Percentiles rank a stretch among this genome's conserved stretches.
Evolutionary conservation across 2,113 vertebrate species (phyloP).

Genomic region (Ictalurus furcatus): DNA sequence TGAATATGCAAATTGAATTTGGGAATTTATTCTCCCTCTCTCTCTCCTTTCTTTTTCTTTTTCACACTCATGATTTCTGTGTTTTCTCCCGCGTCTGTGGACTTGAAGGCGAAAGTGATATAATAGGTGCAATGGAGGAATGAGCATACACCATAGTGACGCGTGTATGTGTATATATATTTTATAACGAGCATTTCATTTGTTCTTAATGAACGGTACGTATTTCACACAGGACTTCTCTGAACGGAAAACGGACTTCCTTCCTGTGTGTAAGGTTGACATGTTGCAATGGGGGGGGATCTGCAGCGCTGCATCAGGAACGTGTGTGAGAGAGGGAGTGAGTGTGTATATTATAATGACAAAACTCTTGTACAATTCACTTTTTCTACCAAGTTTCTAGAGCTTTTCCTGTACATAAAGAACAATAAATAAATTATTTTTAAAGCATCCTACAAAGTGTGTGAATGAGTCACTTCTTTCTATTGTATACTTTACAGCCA

Average conservation of each 20-base stretch:
- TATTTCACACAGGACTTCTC: not conserved
- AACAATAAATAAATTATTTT: slow-evolving; percentile 80
- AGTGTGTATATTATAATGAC: slow-evolving; percentile 55
- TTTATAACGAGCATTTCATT: not conserved
- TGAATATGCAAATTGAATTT: slow-evolving; percentile 16
- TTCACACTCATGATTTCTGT: not conserved
- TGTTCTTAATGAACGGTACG: slow-evolving; percentile 35
- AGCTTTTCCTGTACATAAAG: slow-evolving; percentile 70
- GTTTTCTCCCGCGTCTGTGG: not conserved
- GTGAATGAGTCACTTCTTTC: not conserved
- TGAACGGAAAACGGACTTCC: slow-evolving; percentile 20
- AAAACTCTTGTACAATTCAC: slow-evolving; percentile 70
- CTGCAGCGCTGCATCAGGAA: slow-evolving; percentile 20
- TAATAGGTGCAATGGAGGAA: not conserved
- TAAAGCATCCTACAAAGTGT: slow-evolving; percentile 52
- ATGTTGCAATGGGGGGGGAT: slow-evolving; percentile 22
- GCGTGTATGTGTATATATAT: not conserved
- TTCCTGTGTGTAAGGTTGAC: slow-evolving; percentile 59
- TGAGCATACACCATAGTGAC: not conserved
- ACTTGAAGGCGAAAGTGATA: not conserved
- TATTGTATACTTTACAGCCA: not conserved
- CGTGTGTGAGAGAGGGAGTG: not conserved
- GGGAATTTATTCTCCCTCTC: not conserved
- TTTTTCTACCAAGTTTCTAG: slow-evolving; percentile 76
- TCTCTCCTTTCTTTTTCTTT: not conserved